Percentiles rank a stretch among this genome's conserved stretches.
These are phyloP conservation scores for Lagodon rhomboides DNA, from an alignment of 2,797 vertebrate genomes.

Conservation along the genomic window DNA sequence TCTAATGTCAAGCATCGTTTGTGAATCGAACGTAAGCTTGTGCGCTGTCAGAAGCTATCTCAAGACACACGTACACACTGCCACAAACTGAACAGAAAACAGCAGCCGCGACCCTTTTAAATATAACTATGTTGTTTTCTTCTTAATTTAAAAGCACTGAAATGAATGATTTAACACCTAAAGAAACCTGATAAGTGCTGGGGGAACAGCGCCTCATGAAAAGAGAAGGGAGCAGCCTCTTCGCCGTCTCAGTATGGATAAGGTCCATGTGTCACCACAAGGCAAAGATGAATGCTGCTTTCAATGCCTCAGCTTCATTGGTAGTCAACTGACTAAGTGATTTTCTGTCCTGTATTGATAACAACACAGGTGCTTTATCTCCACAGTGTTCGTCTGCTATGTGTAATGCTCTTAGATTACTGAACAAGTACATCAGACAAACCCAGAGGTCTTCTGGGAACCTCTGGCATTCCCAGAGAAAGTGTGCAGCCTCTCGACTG, in stretches of 20 bases:
- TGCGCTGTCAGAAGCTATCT: no score
- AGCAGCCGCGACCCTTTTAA: neutral
- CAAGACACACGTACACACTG: neutral
- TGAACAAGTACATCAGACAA: conserved; percentile 57
- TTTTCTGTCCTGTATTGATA: conserved; percentile 68
- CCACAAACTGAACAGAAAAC: no score
- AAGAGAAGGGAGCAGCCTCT: conserved; percentile 19
- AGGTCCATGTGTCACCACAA: conserved; percentile 34
- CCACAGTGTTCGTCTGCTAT: conserved; percentile 23
- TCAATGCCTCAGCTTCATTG: conserved; percentile 36
- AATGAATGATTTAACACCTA: conserved; percentile 10
- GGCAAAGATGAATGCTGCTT: conserved; percentile 51
- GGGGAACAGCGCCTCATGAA: neutral
- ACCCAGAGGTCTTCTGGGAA: conserved; percentile 42
- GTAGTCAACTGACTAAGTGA: conserved; percentile 53
- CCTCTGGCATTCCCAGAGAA: conserved; percentile 22
- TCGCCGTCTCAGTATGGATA: conserved; percentile 18
- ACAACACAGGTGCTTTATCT: conserved; percentile 63
- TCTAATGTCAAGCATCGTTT: no score
- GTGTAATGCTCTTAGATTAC: conserved; percentile 61
- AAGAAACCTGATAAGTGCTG: neutral
- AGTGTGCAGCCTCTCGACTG: conserved; percentile 10
- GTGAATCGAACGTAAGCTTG: no score
- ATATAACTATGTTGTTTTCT: neutral
- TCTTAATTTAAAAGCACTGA: neutral